These are phyloP conservation scores for Lepilemur ruficaudatus DNA, from an alignment of 2,797 vertebrate species.

Conservation along the genomic window DNA sequence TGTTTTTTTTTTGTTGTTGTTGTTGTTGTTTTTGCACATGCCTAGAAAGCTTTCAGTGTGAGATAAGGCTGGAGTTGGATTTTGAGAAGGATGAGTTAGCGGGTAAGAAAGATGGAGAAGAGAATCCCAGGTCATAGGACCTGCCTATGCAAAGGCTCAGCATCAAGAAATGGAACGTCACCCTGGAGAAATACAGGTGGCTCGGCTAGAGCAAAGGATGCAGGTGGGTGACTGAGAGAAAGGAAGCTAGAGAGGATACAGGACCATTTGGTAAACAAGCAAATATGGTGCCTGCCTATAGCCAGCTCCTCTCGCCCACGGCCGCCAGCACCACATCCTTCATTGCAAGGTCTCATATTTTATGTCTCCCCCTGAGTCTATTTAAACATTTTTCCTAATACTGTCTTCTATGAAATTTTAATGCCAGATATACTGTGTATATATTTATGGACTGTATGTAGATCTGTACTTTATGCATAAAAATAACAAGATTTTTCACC, in stretches of 20 bases:
- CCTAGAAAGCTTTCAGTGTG: background rate
- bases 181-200: background rate
- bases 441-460: background rate
- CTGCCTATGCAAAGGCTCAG: background rate
- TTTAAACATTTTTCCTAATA: background rate
- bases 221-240: background rate
- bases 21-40: background rate
- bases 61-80: background rate
- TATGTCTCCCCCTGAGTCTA: background rate
- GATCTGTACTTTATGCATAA: background rate
- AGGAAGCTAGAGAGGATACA: background rate
- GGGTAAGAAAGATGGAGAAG: background rate
- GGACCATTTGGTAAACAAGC: background rate
- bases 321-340: background rate
- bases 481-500: background rate
- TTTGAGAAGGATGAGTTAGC: background rate
- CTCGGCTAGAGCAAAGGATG: background rate
- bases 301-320: background rate
- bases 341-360: background rate
- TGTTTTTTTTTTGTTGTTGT: background rate
- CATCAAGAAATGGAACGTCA: background rate
- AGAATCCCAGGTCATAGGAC: background rate
- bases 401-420: background rate
- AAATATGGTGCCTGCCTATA: fast-evolving
- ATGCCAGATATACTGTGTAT: background rate